These are phyloP conservation scores for Sphenopsis melanotis DNA, from an alignment of 2,797 vertebrate species.

Conservation along the genomic window DNA sequence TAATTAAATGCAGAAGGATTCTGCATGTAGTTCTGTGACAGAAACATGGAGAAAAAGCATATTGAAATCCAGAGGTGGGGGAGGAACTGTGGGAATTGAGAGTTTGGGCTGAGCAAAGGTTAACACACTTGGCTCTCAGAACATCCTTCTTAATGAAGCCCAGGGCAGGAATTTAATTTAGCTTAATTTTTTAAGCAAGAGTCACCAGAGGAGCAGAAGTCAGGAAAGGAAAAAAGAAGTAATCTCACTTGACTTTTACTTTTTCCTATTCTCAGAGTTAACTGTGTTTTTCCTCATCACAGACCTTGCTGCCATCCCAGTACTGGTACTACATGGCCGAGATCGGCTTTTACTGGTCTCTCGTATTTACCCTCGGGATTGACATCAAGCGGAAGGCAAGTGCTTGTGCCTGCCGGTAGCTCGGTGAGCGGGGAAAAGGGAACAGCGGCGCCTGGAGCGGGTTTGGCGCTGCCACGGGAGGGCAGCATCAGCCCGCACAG, in stretches of 20 bases:
- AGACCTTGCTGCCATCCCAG: conserved; percentile 90
- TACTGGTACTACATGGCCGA: conserved; percentile 96
- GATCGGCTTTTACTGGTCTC: conserved; percentile 91
- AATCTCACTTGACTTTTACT: not conserved
- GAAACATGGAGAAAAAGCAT: not conserved
- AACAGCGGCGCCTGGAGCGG: not conserved
- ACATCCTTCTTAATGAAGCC: conserved; percentile 41
- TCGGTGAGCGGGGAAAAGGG: not conserved
- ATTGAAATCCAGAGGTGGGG: not conserved
- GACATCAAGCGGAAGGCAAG: conserved; percentile 92
- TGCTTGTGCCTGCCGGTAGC: not conserved
- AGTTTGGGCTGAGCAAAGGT: conserved; percentile 37
- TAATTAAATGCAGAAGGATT: conserved; percentile 32
- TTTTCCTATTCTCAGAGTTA: not conserved
- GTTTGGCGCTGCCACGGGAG: not conserved
- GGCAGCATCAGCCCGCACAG: not conserved
- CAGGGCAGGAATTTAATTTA: conserved; percentile 13
- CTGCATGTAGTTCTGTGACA: not conserved
- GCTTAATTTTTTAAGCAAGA: conserved; percentile 19
- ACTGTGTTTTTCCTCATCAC: not conserved
- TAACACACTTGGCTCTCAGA: conserved; percentile 46
- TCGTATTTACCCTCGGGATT: conserved; percentile 86
- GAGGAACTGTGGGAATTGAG: not conserved
- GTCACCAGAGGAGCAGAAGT: not conserved
- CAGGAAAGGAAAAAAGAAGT: not conserved